A percentile compares a stretch with the other conserved stretches of the same genome.
These are phyloP conservation scores for Pteropus rufus DNA, from an alignment of 2,797 vertebrate genomes.

Conservation along the genomic window DNA sequence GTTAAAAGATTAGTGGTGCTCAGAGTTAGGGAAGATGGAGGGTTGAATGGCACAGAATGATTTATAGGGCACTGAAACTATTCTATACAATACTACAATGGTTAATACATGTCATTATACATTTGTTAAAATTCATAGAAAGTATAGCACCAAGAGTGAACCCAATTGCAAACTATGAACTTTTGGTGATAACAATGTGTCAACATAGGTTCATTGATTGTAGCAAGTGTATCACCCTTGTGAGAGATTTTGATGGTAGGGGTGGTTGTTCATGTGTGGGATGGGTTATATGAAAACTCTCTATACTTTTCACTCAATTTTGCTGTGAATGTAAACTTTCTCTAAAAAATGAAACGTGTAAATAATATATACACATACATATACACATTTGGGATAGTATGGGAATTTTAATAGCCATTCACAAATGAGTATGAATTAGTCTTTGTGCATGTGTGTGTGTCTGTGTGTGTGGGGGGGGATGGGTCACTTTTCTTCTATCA, in stretches of 20 bases:
- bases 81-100: neutral
- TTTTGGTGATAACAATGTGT: neutral
- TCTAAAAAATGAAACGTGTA: neutral
- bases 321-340: neutral
- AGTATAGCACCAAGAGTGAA: too few relatives aligned
- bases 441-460: neutral
- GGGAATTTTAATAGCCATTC: neutral
- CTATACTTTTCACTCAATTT: neutral
- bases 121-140: too few relatives aligned
- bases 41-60: neutral
- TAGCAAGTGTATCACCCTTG: neutral
- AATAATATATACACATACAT: neutral
- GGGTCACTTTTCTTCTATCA: neutral
- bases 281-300: neutral
- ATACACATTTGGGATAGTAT: neutral
- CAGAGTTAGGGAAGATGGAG: too few relatives aligned
- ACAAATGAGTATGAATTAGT: neutral
- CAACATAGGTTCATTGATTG: neutral
- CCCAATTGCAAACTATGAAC: neutral
- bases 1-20: neutral
- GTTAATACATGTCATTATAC: too few relatives aligned
- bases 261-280: neutral
- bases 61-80: neutral
- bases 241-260: too few relatives aligned
- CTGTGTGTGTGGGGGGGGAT: too few relatives aligned